phyloP scores from a whole-genome alignment of 2,888 invertebrate genomes.

The Ditylenchus weischeri region DNA sequence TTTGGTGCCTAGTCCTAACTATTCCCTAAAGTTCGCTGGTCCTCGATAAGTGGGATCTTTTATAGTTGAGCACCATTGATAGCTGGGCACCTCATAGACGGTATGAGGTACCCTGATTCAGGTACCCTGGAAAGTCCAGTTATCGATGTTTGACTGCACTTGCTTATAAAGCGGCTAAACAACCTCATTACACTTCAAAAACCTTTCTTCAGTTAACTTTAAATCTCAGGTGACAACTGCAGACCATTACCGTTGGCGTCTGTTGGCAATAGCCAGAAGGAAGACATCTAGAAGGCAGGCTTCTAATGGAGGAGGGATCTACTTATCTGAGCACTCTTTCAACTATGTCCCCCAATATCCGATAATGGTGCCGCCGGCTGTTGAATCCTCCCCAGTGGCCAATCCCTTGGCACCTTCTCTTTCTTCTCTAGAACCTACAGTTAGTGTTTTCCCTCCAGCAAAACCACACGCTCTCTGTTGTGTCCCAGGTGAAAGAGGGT shows the following conservation, averaged over 20 bases:
- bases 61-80: background rate
- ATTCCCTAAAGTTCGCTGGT: too few species aligned
- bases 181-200: background rate
- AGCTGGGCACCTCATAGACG: too few species aligned
- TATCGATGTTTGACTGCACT: too few species aligned
- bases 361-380: too few species aligned
- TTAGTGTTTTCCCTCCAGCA: background rate
- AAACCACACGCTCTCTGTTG: background rate
- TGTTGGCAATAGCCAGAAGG: background rate
- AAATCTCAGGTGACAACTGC: background rate
- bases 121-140: too few species aligned
- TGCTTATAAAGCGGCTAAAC: background rate
- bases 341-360: too few species aligned
- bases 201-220: background rate
- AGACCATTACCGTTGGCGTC: background rate
- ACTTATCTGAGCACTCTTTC: too few species aligned
- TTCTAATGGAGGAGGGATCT: too few species aligned
- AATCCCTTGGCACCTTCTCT: background rate
- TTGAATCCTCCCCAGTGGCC: background rate
- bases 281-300: too few species aligned
- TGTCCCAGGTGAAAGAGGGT: background rate
- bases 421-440: background rate
- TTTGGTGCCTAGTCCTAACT: too few species aligned
- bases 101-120: too few species aligned
- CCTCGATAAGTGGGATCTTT: too few species aligned